Evolutionary conservation across 2,888 invertebrate genomes (phyloP), one percentile per base, ranked within the genome.

Genomic region (Athalia rosae): DNA sequence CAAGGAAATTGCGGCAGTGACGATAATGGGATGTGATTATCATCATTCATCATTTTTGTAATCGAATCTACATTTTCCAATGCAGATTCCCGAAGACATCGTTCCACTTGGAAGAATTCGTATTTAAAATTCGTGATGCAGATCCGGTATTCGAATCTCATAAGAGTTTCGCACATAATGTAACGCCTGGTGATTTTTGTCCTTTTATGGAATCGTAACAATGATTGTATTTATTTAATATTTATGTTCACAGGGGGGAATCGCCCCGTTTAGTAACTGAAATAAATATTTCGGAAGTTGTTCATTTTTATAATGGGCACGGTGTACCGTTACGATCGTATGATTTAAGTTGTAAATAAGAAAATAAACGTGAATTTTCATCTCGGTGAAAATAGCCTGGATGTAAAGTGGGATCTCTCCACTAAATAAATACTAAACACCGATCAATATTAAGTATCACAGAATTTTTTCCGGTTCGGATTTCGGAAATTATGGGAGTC

Each of bases 201-300:
- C 28, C 28, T 2, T 28, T 28, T 28, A 28, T 2, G 28, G 28
- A 28, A 28, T 28, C 28, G 2, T 28, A 41, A 45, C 15, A 45
- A 58, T 3, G 9, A 71, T 71, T 71, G 69, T 58, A 71, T 71
- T 71, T 71, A 71, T 71, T 71, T 45, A 58, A 58, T 71, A 71
- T 71, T 71, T 71, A 71, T 43, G 43, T 71, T 43, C 13, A 71
- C 56, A 71, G 71, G 48, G 43, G n/a, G 13, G 28, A 53, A 50
- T n/a, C n/a, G n/a, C 11, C 45, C 53, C 15, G 6, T 71, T 71
- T 50, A 56, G 13, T 9, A 58, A 56, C 43, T 28, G 71, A n/a
- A 58, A 58, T 71, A 58, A 43, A 56, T 71, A 58, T 56, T 13
- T 43, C 5, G 4, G n/a, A 71, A 43, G 56, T 58, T 71, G 43